phyloP scores from a whole-genome alignment of 2,797 vertebrate genomes.

The Tragelaphus eurycerus region DNA sequence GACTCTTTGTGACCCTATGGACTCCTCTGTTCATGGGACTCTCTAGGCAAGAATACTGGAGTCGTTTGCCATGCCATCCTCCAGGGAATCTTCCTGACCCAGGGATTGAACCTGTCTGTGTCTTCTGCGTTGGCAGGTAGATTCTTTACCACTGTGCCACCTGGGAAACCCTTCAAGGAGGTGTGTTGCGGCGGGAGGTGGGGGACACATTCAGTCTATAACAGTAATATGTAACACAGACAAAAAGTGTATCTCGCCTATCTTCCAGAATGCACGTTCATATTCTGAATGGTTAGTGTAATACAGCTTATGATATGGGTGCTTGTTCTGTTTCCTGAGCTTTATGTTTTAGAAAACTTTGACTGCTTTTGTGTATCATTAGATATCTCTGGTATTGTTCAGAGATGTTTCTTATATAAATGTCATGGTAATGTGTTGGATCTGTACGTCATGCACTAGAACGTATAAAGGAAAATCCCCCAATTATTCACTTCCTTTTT shows the following conservation, averaged over 20 bases:
- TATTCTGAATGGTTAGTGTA: not conserved
- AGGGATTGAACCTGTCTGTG: not conserved
- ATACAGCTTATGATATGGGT: not conserved
- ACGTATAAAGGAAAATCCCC: not conserved
- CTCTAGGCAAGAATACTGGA: not conserved
- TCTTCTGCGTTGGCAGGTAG: not conserved
- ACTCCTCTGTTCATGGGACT: not conserved
- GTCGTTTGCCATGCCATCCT: not conserved
- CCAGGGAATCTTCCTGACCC: not conserved
- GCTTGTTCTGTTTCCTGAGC: not conserved
- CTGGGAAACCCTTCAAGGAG: not conserved
- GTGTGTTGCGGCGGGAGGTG: fast-evolving
- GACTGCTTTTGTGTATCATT: not conserved
- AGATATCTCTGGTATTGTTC: not conserved
- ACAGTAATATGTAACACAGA: not conserved
- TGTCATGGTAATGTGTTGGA: not conserved
- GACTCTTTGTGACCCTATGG: not conserved
- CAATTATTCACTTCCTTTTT: not conserved
- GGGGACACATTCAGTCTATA: too few relatives aligned
- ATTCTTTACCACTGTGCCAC: not conserved
- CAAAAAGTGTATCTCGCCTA: not conserved
- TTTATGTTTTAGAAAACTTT: not conserved
- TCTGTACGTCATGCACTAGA: not conserved
- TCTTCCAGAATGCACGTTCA: not conserved
- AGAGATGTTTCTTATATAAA: not conserved